Percentiles rank a stretch among this genome's conserved stretches.
These are phyloP conservation scores for Nasonovia ribisnigri DNA, from an alignment of 2,888 invertebrate genomes.

Conservation along the genomic window DNA sequence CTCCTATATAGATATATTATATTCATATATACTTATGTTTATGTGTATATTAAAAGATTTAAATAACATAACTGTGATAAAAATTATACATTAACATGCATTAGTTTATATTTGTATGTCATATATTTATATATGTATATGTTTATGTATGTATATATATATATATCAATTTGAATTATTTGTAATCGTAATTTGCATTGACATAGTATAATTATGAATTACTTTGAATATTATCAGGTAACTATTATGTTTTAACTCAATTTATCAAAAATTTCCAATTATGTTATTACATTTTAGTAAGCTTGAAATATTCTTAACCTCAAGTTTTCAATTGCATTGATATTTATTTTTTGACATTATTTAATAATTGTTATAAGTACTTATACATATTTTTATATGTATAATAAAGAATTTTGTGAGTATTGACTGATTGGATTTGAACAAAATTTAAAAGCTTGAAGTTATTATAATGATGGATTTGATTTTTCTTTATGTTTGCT, in stretches of 20 bases:
- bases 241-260: conserved; percentile 27
- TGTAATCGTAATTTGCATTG: conserved; percentile 42
- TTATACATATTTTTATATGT: conserved; percentile 32
- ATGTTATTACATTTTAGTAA: conserved; percentile 49
- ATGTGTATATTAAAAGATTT: conserved; percentile 43
- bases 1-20: conserved; percentile 47
- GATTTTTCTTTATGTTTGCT: conserved; percentile 33
- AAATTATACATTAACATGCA: conserved; percentile 46
- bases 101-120: conserved; percentile 47
- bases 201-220: conserved; percentile 38
- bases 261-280: conserved; percentile 32
- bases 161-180: conserved; percentile 22
- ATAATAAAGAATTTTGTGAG: conserved; percentile 11
- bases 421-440: conserved; percentile 51
- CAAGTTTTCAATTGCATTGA: conserved; percentile 40
- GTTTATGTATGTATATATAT: not conserved
- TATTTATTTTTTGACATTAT: conserved; percentile 55
- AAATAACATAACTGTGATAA: conserved; percentile 64
- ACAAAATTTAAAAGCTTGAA: conserved; percentile 41
- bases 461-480: conserved; percentile 4
- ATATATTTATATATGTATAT: conserved; percentile 23
- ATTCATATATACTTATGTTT: conserved; percentile 34
- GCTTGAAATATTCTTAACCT: conserved; percentile 40
- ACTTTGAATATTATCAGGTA: conserved; percentile 16
- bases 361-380: conserved; percentile 38